Evolutionary conservation across 2,888 invertebrate species (phyloP).

Genomic region (Unio pictorum): DNA sequence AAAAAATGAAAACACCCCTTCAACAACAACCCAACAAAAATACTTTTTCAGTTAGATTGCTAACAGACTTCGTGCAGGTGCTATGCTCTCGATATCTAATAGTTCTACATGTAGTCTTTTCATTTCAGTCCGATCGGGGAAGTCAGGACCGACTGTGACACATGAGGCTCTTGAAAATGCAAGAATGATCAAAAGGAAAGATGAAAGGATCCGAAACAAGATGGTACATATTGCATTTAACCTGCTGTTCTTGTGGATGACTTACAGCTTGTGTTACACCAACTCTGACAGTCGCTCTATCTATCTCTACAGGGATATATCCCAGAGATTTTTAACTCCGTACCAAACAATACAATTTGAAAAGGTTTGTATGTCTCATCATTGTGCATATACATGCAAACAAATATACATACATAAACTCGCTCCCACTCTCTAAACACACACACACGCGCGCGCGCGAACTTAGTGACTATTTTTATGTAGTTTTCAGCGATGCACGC

Average conservation of each 20-base stretch:
- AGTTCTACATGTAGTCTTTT: too few species aligned
- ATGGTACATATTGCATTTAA: constrained; percentile 7
- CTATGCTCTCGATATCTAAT: too few species aligned
- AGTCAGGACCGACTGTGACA: constrained; percentile 30
- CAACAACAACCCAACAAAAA: too few species aligned
- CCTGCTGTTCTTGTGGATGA: constrained; percentile 35
- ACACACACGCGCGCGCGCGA: neutral
- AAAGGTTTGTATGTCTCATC: constrained; percentile 15
- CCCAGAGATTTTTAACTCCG: constrained; percentile 16
- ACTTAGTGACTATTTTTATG: too few species aligned
- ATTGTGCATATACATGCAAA: neutral
- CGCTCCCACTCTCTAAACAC: neutral
- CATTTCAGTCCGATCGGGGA: constrained; percentile 8
- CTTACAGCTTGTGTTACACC: constrained; percentile 37
- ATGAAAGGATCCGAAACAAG: constrained; percentile 30
- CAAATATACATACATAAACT: too few species aligned
- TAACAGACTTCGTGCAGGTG: too few species aligned
- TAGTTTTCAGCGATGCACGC: too few species aligned
- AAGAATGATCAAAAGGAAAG: constrained; percentile 24
- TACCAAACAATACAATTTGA: constrained; percentile 5
- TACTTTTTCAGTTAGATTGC: too few species aligned
- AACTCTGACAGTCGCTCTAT: constrained; percentile 36
- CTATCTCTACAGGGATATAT: constrained; percentile 22
- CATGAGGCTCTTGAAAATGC: constrained; percentile 24
- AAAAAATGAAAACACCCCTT: too few species aligned